Percentiles rank a stretch among this genome's conserved stretches.
These are phyloP conservation scores for Panopea generosa DNA, from an alignment of 2,888 invertebrate genomes.

Conservation along the genomic window DNA sequence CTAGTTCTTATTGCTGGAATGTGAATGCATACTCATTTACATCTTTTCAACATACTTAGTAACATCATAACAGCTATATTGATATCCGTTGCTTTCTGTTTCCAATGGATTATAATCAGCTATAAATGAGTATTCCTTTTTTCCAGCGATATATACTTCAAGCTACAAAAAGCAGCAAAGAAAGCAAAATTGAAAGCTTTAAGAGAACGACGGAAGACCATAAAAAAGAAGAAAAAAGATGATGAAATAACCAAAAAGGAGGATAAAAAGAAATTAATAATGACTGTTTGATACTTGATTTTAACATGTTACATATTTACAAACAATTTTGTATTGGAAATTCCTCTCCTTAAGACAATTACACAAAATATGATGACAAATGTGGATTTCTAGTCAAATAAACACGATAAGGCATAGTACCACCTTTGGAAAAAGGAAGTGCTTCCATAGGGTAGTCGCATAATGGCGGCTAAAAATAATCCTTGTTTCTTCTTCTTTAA, in stretches of 20 bases:
- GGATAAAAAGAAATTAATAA: slow-evolving; percentile 13
- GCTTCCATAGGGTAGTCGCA: too few species aligned
- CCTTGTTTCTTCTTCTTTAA: too few species aligned
- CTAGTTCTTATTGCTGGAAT: too few species aligned
- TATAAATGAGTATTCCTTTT: neutral
- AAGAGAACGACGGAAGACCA: slow-evolving; percentile 50
- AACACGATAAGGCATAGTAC: too few species aligned
- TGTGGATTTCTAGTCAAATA: too few species aligned
- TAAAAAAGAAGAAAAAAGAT: slow-evolving; percentile 35
- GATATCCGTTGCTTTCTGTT: neutral
- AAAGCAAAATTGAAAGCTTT: slow-evolving; percentile 33
- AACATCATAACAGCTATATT: neutral
- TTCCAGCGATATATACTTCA: slow-evolving; percentile 63
- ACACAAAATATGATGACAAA: too few species aligned
- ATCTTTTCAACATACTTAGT: neutral
- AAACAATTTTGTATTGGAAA: too few species aligned
- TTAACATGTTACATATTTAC: too few species aligned
- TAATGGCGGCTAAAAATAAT: too few species aligned
- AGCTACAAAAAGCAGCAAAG: slow-evolving; percentile 56
- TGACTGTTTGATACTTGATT: slow-evolving; percentile 13
- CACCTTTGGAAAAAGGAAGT: too few species aligned
- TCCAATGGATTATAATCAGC: neutral
- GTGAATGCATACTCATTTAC: too few species aligned
- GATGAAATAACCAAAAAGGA: slow-evolving; percentile 18
- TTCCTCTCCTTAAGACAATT: too few species aligned